Evolutionary conservation across 2,797 vertebrate genomes (phyloP).

Genomic region (Arnoldichthys spilopterus): DNA sequence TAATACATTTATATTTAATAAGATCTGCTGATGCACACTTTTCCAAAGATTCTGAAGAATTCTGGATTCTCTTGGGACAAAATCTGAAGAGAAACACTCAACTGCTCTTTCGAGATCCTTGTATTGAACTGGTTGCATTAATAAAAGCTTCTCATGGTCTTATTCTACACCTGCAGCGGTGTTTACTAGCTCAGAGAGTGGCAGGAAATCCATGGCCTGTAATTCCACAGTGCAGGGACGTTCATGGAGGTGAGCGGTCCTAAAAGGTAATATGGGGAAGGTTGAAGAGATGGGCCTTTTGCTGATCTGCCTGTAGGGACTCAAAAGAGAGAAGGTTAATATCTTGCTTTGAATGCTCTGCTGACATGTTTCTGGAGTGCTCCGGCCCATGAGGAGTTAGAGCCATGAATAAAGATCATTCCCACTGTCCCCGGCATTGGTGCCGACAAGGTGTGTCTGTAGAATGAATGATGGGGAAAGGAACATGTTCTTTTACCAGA

Average conservation of each 20-base stretch:
- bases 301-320: conserved; percentile 11
- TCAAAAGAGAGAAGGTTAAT: conserved; percentile 38
- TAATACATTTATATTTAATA: conserved; percentile 17
- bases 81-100: neutral
- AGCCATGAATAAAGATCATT: conserved; percentile 13
- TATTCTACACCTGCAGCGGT: neutral
- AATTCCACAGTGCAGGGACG: neutral
- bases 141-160: conserved; percentile 18
- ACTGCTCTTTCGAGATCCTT: conserved; percentile 7
- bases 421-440: conserved; percentile 15
- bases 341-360: conserved; percentile 8
- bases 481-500: conserved; percentile 16
- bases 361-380: conserved; percentile 20
- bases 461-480: conserved; percentile 15
- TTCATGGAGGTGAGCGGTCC: neutral
- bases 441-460: neutral
- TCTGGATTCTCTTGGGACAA: neutral
- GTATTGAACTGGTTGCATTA: conserved; percentile 16
- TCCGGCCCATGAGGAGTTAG: neutral
- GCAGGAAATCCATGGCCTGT: neutral
- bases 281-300: neutral
- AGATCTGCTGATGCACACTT: conserved; percentile 25
- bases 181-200: neutral
- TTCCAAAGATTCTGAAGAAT: neutral
- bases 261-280: conserved; percentile 5